Evolutionary conservation across 2,888 invertebrate genomes (phyloP).

Genomic region (Phania funesta): DNA sequence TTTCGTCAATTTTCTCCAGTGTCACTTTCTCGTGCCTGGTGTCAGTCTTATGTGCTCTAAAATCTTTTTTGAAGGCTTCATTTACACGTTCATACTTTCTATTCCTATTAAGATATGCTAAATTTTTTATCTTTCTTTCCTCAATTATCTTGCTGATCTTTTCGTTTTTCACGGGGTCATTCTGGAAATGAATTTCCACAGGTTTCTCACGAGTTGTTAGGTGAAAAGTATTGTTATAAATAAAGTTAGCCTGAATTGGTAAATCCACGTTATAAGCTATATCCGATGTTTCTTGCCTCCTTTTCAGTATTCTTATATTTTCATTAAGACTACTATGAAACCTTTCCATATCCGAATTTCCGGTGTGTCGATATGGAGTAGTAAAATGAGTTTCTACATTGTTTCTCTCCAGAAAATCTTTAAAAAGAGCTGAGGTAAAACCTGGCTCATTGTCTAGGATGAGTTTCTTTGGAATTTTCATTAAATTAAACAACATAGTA

Average conservation of each 20-base stretch:
- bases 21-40: neutral
- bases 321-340: neutral
- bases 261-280: too few species aligned
- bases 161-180: neutral
- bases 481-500: too few species aligned
- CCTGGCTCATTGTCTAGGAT: too few species aligned
- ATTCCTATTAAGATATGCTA: conserved; percentile 9
- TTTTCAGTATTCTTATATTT: neutral
- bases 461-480: too few species aligned
- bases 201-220: neutral
- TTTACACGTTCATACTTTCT: neutral
- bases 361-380: neutral
- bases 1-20: neutral
- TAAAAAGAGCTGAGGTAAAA: too few species aligned
- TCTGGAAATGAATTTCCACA: neutral
- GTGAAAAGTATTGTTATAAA: too few species aligned
- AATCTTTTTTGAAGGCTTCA: neutral
- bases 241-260: neutral
- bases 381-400: neutral
- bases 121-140: conserved; percentile 1
- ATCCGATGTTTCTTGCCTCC: neutral
- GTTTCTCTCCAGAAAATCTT: too few species aligned
- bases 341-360: neutral
- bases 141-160: neutral
- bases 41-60: conserved; percentile 11